phyloP scores from a whole-genome alignment of 2,113 vertebrate species.

The Pagrus major region DNA sequence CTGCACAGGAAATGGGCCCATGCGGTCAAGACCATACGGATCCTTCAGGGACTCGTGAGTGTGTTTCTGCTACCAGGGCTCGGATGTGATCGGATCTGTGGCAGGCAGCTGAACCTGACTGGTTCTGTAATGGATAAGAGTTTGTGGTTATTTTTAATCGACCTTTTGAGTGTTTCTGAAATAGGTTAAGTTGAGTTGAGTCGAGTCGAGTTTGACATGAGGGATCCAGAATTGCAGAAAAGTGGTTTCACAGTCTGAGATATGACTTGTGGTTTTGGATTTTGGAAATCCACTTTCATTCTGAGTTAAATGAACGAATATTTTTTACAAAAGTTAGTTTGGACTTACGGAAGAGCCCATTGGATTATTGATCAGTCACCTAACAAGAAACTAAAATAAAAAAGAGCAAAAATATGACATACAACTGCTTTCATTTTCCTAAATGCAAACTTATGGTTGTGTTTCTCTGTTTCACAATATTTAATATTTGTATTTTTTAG shows the following conservation, averaged over 20 bases:
- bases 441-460: neutral
- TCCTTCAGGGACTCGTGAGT: slow-evolving; percentile 92
- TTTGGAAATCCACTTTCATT: neutral
- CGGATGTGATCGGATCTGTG: slow-evolving; percentile 27
- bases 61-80: slow-evolving; percentile 22
- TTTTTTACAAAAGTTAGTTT: neutral
- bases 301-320: neutral
- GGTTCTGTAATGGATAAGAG: neutral
- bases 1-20: slow-evolving; percentile 92
- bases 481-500: no score
- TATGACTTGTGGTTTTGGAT: neutral
- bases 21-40: slow-evolving; percentile 91
- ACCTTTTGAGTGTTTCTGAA: neutral
- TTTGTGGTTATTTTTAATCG: neutral
- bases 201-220: slow-evolving; percentile 13
- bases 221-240: neutral
- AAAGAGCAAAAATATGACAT: neutral
- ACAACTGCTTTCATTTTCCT: neutral
- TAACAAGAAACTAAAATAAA: neutral
- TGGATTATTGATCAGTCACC: neutral
- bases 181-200: neutral
- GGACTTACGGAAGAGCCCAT: neutral
- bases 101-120: slow-evolving; percentile 1
- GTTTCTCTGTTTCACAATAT: neutral
- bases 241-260: neutral